Conservation (phyloP, 1,140 invertebrate species). For the Chlorops oryzae region DNA sequence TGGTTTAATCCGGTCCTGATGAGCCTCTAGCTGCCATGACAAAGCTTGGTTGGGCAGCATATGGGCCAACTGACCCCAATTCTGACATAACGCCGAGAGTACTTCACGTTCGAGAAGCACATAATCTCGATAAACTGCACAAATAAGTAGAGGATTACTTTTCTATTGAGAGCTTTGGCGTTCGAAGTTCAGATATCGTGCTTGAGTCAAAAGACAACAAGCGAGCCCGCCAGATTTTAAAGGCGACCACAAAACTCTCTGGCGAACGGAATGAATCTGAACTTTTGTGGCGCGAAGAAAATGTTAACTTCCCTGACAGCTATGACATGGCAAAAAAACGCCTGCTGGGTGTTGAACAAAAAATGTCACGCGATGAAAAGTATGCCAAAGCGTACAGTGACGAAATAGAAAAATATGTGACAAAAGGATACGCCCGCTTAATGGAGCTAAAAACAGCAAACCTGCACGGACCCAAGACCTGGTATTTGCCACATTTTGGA, state of each 20-base stretch:
- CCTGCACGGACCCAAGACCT: constrained; percentile 4
- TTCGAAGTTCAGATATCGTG: background rate
- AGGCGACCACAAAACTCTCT: background rate
- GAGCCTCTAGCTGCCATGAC: background rate
- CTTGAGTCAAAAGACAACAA: background rate
- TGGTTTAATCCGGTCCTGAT: background rate
- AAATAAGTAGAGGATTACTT: background rate
- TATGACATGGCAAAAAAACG: constrained; percentile 4
- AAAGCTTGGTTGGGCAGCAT: background rate
- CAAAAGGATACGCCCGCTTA: constrained; percentile 16
- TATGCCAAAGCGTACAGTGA: constrained; percentile 9
- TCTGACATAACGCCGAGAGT: background rate
- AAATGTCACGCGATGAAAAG: constrained; percentile 10
- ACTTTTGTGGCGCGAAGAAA: constrained; percentile 17
- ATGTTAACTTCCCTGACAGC: constrained; percentile 7
- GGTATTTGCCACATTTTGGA: constrained; percentile 38
- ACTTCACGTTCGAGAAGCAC: too few relatives aligned
- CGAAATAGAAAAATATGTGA: constrained; percentile 18
- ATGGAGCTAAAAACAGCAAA: background rate
- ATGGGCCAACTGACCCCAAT: background rate
- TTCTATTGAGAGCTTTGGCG: background rate
- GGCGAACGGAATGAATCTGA: constrained; percentile 13
- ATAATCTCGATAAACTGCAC: background rate
- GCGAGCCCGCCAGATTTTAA: constrained; percentile 3
- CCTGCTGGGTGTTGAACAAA: constrained; percentile 9